Conservation (phyloP, 2,888 invertebrate genomes). For the Sturmia bella region DNA sequence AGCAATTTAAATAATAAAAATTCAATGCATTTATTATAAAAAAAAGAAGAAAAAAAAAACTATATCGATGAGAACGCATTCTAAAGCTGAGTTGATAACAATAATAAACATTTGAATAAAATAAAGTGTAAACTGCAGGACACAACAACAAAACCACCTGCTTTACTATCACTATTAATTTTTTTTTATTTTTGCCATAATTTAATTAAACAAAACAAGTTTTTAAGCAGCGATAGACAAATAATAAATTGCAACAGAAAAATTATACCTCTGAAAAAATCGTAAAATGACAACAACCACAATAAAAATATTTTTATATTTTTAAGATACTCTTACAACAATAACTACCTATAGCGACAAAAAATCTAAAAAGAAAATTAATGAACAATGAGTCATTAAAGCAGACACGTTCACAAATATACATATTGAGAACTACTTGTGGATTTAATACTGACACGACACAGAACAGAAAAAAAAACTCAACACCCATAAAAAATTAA, state of each 20-base stretch:
- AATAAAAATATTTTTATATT: conserved; percentile 26
- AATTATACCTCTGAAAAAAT: not conserved
- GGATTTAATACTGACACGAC: conserved; percentile 24
- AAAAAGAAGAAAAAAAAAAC: not conserved
- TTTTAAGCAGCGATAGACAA: not conserved
- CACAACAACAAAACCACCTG: conserved; percentile 36
- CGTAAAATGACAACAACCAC: not conserved
- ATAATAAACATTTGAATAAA: not conserved
- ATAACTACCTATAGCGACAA: conserved; percentile 11
- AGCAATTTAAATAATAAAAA: conserved; percentile 24
- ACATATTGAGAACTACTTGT: conserved; percentile 43
- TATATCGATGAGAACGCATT: not conserved
- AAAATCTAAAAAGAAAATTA: conserved; percentile 10
- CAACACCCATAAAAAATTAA: conserved; percentile 4
- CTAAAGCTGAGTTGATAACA: not conserved
- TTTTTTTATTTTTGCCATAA: conserved; percentile 5
- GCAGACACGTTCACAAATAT: not conserved
- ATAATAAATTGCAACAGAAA: not conserved
- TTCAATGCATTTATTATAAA: not conserved
- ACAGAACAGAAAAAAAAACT: not conserved
- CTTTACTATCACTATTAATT: not conserved
- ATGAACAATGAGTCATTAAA: conserved; percentile 48
- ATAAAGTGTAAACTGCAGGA: not conserved
- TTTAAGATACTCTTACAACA: conserved; percentile 27
- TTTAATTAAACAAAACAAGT: conserved; percentile 3